Evolutionary conservation across 2,797 vertebrate species (phyloP).

Genomic region (Macrochelys suwanniensis): DNA sequence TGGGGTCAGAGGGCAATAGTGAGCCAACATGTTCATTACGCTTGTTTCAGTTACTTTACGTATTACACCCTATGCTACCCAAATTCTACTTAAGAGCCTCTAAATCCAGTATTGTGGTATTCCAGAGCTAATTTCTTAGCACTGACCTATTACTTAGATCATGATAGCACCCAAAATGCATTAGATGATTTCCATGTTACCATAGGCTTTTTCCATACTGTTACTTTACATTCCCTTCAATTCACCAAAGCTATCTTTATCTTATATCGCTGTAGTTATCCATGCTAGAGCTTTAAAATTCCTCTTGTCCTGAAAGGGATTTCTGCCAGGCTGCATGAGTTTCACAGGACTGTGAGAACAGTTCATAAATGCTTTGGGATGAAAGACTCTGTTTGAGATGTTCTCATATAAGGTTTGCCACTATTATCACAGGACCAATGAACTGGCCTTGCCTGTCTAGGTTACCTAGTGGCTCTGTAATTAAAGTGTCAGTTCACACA

Average conservation of each 20-base stretch:
- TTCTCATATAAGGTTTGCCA: not conserved
- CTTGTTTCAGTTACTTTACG: not conserved
- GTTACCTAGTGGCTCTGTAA: not conserved
- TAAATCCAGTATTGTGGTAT: not conserved
- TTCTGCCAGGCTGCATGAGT: not conserved
- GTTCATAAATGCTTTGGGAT: not conserved
- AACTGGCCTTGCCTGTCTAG: constrained; percentile 30
- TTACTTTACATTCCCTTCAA: not conserved
- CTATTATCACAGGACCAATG: not conserved
- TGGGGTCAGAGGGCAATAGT: not conserved
- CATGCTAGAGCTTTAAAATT: not conserved
- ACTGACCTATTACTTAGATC: not conserved
- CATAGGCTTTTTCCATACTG: not conserved
- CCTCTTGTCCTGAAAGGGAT: not conserved
- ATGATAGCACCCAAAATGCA: not conserved
- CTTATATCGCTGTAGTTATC: not conserved
- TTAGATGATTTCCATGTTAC: not conserved
- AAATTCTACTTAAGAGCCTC: not conserved
- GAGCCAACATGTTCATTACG: not conserved
- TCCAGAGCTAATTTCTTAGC: not conserved
- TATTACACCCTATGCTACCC: not conserved
- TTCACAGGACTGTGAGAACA: not conserved
- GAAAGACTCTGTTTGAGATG: accelerated
- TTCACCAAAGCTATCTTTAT: accelerated
- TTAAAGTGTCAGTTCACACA: constrained; percentile 16